These are phyloP conservation scores for Brachyptera putata DNA, from an alignment of 2,888 invertebrate genomes.

Conservation along the genomic window DNA sequence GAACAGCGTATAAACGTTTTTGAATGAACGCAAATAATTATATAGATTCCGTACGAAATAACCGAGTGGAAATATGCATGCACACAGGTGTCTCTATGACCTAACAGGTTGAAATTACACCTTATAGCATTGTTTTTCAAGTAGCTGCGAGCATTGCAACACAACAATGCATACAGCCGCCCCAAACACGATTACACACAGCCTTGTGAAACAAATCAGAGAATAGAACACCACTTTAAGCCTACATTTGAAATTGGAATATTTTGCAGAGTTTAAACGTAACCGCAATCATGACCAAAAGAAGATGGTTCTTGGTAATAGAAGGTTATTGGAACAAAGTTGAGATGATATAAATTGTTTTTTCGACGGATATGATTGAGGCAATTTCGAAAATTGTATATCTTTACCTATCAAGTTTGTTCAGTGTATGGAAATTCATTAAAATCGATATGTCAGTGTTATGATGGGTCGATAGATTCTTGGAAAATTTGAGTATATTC, in stretches of 20 bases:
- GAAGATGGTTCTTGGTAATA: slow-evolving; percentile 1
- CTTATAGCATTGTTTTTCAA: slow-evolving; percentile 17
- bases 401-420: too few species aligned
- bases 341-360: too few species aligned
- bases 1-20: slow-evolving; percentile 15
- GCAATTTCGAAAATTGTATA: too few species aligned
- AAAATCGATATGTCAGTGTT: too few species aligned
- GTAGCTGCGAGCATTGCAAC: slow-evolving; percentile 13
- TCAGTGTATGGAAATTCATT: too few species aligned
- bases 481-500: too few species aligned
- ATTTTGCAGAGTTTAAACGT: slow-evolving; percentile 1
- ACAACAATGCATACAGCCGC: too few species aligned
- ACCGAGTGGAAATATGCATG: slow-evolving; percentile 14
- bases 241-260: not conserved
- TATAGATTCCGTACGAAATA: slow-evolving; percentile 14
- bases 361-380: too few species aligned
- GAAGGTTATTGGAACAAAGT: not conserved
- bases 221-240: too few species aligned
- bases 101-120: slow-evolving; percentile 15
- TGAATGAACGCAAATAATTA: slow-evolving; percentile 6
- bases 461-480: too few species aligned
- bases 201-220: slow-evolving; percentile 5
- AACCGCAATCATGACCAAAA: slow-evolving; percentile 15
- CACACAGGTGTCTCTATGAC: slow-evolving; percentile 13
- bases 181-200: slow-evolving; percentile 13